These are phyloP conservation scores for Thryonomys swinderianus DNA, from an alignment of 2,113 vertebrate species.

Conservation along the genomic window DNA sequence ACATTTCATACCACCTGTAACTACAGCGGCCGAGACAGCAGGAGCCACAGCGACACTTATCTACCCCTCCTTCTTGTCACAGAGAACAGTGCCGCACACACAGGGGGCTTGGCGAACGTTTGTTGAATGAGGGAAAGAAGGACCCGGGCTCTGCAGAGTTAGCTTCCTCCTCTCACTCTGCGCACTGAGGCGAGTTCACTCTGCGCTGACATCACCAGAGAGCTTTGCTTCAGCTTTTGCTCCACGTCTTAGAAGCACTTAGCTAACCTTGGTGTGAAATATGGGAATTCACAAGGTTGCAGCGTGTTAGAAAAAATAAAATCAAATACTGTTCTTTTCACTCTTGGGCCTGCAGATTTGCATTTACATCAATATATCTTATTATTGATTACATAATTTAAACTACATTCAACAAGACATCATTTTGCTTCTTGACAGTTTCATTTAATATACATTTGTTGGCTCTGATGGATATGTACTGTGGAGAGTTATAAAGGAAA, in stretches of 20 bases:
- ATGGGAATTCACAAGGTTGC: not conserved
- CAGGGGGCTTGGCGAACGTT: not conserved
- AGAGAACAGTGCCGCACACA: not conserved
- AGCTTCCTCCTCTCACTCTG: not conserved
- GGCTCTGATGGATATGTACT: conserved; percentile 46
- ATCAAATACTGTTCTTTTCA: conserved; percentile 36
- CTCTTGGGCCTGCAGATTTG: conserved; percentile 5
- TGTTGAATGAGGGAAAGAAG: not conserved
- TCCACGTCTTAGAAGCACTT: conserved; percentile 17
- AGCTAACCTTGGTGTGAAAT: conserved; percentile 8
- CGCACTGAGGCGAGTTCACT: not conserved
- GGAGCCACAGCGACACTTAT: not conserved
- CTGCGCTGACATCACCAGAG: not conserved
- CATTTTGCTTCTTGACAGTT: conserved; percentile 64
- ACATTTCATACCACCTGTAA: not conserved
- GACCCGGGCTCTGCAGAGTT: not conserved
- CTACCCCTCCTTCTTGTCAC: not conserved
- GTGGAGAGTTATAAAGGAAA: conserved; percentile 52
- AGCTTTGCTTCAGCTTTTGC: not conserved
- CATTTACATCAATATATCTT: conserved; percentile 31
- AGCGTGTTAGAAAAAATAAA: conserved; percentile 40
- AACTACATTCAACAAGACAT: conserved; percentile 21
- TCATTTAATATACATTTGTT: conserved; percentile 52
- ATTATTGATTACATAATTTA: conserved; percentile 62
- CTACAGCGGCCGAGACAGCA: not conserved